A percentile compares a stretch with the other conserved stretches of the same genome.
Evolutionary conservation across 2,888 invertebrate genomes (phyloP).

Genomic region (Chymomyza caudatula): DNA sequence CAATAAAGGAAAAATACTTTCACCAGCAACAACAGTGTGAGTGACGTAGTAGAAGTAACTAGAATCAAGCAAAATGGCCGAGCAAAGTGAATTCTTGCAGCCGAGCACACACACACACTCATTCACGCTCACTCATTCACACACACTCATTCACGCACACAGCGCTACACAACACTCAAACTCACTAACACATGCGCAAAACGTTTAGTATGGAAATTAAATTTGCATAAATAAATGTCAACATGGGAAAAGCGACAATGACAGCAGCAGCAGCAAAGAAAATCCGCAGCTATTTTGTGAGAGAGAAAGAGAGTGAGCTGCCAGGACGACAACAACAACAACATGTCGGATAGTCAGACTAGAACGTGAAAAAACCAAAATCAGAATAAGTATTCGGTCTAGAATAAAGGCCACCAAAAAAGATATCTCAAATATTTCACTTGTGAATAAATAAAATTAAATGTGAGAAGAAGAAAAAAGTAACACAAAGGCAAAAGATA

Average conservation of each 20-base stretch:
- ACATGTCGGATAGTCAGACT: slow-evolving; percentile 21
- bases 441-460: slow-evolving; percentile 54
- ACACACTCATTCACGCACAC: slow-evolving; percentile 9
- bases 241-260: slow-evolving; percentile 56
- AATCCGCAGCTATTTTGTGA: no score
- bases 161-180: background rate
- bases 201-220: slow-evolving; percentile 71
- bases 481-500: background rate
- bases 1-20: slow-evolving; percentile 59
- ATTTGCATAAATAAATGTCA: slow-evolving; percentile 73
- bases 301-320: slow-evolving; percentile 2
- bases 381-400: slow-evolving; percentile 39
- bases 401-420: slow-evolving; percentile 27
- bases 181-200: slow-evolving; percentile 34
- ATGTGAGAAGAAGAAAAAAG: slow-evolving; percentile 23
- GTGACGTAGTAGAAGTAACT: slow-evolving; percentile 41
- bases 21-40: slow-evolving; percentile 17
- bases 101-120: slow-evolving; percentile 14
- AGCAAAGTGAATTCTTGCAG: slow-evolving; percentile 59
- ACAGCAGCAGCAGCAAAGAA: slow-evolving; percentile 27
- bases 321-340: slow-evolving; percentile 24
- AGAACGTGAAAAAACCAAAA: slow-evolving; percentile 2
- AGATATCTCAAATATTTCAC: slow-evolving; percentile 59
- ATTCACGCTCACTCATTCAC: slow-evolving; percentile 9
- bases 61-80: slow-evolving; percentile 61